Conservation (phyloP, 92 coral and sea anemone genomes). For the Actinostola sp. region DNA sequence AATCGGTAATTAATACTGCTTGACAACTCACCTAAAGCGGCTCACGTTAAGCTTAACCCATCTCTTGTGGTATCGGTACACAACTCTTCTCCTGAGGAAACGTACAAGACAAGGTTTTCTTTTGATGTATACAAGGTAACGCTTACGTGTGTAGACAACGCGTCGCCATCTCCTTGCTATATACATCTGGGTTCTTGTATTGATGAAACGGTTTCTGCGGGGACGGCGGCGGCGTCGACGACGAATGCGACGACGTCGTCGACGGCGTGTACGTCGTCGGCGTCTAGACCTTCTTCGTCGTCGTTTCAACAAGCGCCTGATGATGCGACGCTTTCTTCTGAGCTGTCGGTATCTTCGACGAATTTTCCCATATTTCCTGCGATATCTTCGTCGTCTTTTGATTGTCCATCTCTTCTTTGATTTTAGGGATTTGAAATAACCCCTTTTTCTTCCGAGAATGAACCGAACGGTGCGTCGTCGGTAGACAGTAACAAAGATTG, state of each 20-base stretch:
- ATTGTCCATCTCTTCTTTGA: background rate
- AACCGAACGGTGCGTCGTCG: slow-evolving; percentile 15
- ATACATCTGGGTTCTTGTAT: background rate
- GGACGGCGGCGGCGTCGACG: slow-evolving; percentile 21
- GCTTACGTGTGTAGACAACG: background rate
- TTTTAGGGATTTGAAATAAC: slow-evolving; percentile 3
- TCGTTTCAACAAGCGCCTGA: background rate
- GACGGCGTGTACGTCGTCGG: slow-evolving; percentile 25
- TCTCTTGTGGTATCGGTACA: slow-evolving; percentile 2
- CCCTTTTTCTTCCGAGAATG: background rate
- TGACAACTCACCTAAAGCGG: slow-evolving; percentile 12
- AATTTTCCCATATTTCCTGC: background rate
- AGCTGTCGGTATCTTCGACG: background rate
- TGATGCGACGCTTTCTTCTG: background rate
- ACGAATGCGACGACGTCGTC: slow-evolving; percentile 1
- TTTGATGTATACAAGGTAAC: background rate
- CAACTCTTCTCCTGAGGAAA: background rate
- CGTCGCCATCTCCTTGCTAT: slow-evolving; percentile 4
- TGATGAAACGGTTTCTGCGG: background rate
- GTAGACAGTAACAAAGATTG: slow-evolving; percentile 4
- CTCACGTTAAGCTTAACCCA: slow-evolving; percentile 3
- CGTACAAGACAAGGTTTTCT: background rate
- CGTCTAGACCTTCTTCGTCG: slow-evolving; percentile 1
- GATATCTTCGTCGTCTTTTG: background rate
- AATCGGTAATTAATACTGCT: no score